Base-by-base conservation (phyloP, 1,140 invertebrate species). In the Homalodisca vitripennis region DNA sequence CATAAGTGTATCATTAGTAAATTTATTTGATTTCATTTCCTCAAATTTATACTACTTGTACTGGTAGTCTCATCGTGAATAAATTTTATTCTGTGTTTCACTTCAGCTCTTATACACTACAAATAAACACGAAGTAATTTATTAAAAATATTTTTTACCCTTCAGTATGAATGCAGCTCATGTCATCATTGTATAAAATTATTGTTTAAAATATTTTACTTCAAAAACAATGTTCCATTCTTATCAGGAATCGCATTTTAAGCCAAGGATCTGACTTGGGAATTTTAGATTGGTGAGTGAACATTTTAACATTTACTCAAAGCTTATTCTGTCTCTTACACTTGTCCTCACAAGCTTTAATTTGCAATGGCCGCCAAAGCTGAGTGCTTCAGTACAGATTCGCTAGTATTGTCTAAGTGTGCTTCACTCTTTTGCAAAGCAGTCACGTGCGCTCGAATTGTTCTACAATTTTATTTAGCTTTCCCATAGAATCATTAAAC, bases 231-330 rank as follows among this genome's bases (percentile, higher is more conserved):
- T 22, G 6, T 14, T 53, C 6, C 48, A 20, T 53, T 53, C 20
- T 22, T 12, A n/a, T 53, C 48, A 60, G 55, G 55, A 60, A 10
- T 60, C 6, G 55, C 55, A 60, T 60, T 24, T 60, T 60, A 24
- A 60, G 27, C 55, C 55, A 60, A 27, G 55, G 55, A 60, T 14
- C 14, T 30, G 27, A 60, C 14, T 60, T 60, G 55, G 24, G 55
- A 13, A 51, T 60, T 27, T 60, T 60, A 29, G 55, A 13, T 26
- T 60, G 55, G 55, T 60, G 55, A 60, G 55, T 60, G 6, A 3
- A 53, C 3, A 6, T 53, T 53, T 53, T 53, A 6, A 6, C 6
- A 41, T 10, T 41, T 41, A 17, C 17, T 41, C 6, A 10, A 41
- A 10, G 17, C 6, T 41, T 41, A 10, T 41, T 6, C 34, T 41